Conservation (phyloP, 37 sponge, comb jelly and placozoan species). For the Mnemiopsis leidyi region DNA sequence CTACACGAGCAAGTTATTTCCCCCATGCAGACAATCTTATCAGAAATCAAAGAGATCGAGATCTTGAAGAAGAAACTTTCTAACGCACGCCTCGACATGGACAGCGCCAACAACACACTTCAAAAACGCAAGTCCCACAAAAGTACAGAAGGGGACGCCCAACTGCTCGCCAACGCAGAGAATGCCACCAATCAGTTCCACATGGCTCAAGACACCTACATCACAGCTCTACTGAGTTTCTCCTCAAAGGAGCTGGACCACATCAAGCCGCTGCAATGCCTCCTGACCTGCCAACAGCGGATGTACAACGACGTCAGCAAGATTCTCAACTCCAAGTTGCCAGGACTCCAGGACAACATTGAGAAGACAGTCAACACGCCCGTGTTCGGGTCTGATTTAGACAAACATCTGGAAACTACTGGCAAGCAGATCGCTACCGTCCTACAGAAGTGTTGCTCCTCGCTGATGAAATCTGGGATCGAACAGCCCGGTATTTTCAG, state of each 20-base stretch:
- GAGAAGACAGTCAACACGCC: slow-evolving; percentile 62
- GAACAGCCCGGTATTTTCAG: slow-evolving; percentile 61
- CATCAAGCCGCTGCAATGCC: slow-evolving; percentile 30
- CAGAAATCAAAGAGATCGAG: slow-evolving; percentile 50
- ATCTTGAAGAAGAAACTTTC: slow-evolving; percentile 9
- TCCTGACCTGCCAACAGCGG: slow-evolving; percentile 25
- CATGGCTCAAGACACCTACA: slow-evolving; percentile 63
- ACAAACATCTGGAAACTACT: slow-evolving; percentile 46
- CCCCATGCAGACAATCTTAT: slow-evolving; percentile 10
- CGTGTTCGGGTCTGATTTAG: slow-evolving; percentile 37
- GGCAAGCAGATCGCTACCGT: slow-evolving; percentile 40
- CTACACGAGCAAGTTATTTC: slow-evolving; percentile 20
- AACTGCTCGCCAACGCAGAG: background rate
- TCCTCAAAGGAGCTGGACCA: slow-evolving; percentile 23
- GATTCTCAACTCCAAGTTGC: slow-evolving; percentile 10
- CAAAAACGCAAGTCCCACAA: slow-evolving; percentile 32
- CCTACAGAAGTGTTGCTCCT: slow-evolving; percentile 43
- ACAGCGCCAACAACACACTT: background rate
- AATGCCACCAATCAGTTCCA: slow-evolving; percentile 49
- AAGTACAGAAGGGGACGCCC: background rate
- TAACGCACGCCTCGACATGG: slow-evolving; percentile 50
- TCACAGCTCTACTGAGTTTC: slow-evolving; percentile 53
- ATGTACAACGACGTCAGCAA: slow-evolving; percentile 8
- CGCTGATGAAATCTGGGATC: slow-evolving; percentile 20
- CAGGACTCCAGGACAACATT: slow-evolving; percentile 44